Evolutionary conservation across 1,140 invertebrate species (phyloP), one percentile per base, ranked within the genome.

Genomic region (Thalassaphorura encarpata): DNA sequence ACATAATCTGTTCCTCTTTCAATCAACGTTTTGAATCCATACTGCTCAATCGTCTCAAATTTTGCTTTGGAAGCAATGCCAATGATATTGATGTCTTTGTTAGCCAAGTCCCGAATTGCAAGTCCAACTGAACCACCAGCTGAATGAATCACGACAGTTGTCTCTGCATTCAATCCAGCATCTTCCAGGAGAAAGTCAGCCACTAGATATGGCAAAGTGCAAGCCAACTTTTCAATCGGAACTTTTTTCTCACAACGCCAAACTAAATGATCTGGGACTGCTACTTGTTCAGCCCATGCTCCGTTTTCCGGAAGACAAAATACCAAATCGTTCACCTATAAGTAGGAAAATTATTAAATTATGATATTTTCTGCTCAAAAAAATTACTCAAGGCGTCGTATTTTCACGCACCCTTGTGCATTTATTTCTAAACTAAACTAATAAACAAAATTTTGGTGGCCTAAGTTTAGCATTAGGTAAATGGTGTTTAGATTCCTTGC

Each of bases 151-250:
- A 93, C 75, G 18, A 92, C 74, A 59, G 80, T 85, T 71, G 90
- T 88, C 51, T 85, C 86, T 42, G 82, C 77, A 2, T 79, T 75
- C 19, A 92, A 72, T 66, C 82, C 81, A 36, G 81, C 86, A 67
- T 90, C 74, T 66, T 90, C 85, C 72, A 91, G 90, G 8, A 93
- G 79, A 55, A 92, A 83, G 69, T 91, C 83, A 41, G 87, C 89
- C 1, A 90, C 83, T 40, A 88, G 78, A 68, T 87, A 91, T 71
- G 89, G 89, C 76, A 89, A 83, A 24, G 86, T 83, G 61, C 91
- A 77, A 31, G 87, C 85, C 84, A 16, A 84, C 87, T 64, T 92
- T 87, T 65, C 82, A 72, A 56, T 83, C 85, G 48, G 75, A 80
- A 80, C 92, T 83, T 40, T 78, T 80, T 28, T 80, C 76, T 87